Evolutionary conservation across 2,888 invertebrate genomes (phyloP).

Genomic region (Amorpha juglandis): DNA sequence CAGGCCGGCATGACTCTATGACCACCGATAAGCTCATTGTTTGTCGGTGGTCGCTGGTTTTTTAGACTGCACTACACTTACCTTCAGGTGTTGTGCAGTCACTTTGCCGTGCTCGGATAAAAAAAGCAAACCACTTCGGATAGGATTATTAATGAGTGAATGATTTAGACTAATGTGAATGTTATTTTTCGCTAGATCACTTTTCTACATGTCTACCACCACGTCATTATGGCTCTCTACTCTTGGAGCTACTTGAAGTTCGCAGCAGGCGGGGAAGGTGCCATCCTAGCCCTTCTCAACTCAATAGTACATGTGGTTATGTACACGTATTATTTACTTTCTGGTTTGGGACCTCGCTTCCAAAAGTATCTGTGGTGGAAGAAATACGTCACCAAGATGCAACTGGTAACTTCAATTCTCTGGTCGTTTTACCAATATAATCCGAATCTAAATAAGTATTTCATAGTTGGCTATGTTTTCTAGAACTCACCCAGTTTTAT

Average conservation of each 20-base stretch:
- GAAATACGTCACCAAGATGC: conserved; percentile 92
- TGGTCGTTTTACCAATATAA: not conserved
- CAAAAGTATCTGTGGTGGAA: conserved; percentile 95
- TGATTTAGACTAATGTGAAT: not conserved
- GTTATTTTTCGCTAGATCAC: conserved; percentile 87
- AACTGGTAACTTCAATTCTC: conserved; percentile 84
- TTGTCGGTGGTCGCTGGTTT: too few relatives aligned
- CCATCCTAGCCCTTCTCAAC: conserved; percentile 89
- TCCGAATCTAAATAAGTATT: too few relatives aligned
- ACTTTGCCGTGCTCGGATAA: too few relatives aligned
- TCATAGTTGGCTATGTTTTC: too few relatives aligned
- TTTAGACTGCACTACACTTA: too few relatives aligned
- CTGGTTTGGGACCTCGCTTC: conserved; percentile 90
- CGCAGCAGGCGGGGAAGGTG: conserved; percentile 91
- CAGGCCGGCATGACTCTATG: too few relatives aligned
- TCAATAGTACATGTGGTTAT: conserved; percentile 92
- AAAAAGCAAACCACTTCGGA: too few relatives aligned
- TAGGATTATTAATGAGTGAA: too few relatives aligned
- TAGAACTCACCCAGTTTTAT: too few relatives aligned
- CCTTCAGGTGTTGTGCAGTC: too few relatives aligned
- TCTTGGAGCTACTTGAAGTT: conserved; percentile 92
- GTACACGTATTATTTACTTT: conserved; percentile 92
- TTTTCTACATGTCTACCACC: conserved; percentile 96
- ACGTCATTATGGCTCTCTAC: conserved; percentile 90
- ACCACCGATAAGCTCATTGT: too few relatives aligned